phyloP scores from a whole-genome alignment of 2,797 vertebrate species.

The Hippopotamyrus pictus region DNA sequence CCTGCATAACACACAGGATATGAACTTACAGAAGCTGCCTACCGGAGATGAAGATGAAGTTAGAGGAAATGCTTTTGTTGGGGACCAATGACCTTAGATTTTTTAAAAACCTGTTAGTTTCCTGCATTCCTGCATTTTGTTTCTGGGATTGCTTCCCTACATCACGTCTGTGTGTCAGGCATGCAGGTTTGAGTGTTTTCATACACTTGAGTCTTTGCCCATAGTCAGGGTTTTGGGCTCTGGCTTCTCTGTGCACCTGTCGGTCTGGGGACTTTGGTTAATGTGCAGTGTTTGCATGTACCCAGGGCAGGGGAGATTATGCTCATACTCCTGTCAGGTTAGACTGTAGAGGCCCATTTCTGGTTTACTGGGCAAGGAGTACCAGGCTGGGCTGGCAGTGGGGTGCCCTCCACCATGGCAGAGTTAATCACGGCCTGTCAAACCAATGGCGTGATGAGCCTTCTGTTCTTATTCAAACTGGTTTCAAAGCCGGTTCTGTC shows the following conservation, averaged over 20 bases:
- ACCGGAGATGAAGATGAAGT: background rate
- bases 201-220: background rate
- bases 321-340: background rate
- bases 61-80: background rate
- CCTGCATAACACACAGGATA: background rate
- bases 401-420: slow-evolving; percentile 34
- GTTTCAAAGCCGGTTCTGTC: slow-evolving; percentile 14
- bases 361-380: slow-evolving; percentile 30
- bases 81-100: background rate
- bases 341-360: slow-evolving; percentile 12
- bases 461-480: slow-evolving; percentile 29
- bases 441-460: slow-evolving; percentile 30
- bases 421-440: slow-evolving; percentile 39
- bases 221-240: background rate
- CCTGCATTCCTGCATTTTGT: slow-evolving; percentile 8
- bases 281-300: background rate
- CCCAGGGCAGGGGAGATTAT: background rate
- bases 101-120: background rate
- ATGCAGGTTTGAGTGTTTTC: background rate
- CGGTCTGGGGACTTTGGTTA: background rate
- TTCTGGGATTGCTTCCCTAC: background rate
- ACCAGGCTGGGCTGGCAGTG: slow-evolving; percentile 24
- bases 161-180: background rate
- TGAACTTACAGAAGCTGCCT: background rate
- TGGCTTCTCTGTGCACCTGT: background rate